Percentiles rank a stretch among this genome's conserved stretches.
phyloP scores from a whole-genome alignment of 2,113 vertebrate genomes.

The Prolemur simus region DNA sequence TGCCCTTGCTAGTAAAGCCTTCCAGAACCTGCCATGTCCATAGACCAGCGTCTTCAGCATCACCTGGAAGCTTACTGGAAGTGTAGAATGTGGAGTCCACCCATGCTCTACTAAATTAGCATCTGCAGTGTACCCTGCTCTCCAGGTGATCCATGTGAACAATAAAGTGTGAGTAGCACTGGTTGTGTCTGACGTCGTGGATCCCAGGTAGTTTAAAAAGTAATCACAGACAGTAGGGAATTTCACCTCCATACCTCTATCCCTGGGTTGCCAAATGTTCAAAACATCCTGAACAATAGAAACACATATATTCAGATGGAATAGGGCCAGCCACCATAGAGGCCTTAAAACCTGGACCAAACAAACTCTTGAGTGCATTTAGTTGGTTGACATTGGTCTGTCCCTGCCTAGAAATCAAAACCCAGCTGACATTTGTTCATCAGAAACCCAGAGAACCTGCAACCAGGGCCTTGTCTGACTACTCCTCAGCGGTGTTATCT shows the following conservation, averaged over 20 bases:
- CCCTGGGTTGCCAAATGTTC: background rate
- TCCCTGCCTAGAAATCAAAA: background rate
- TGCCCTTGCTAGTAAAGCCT: background rate
- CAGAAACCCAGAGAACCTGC: background rate
- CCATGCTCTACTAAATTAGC: no score
- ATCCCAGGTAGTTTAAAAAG: background rate
- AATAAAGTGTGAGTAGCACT: background rate
- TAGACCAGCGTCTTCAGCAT: fast-evolving
- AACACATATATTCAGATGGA: background rate
- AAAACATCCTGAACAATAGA: background rate
- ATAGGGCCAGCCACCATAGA: fast-evolving
- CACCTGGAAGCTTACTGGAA: background rate
- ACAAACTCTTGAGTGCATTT: background rate
- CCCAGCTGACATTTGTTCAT: fast-evolving
- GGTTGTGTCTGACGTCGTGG: background rate
- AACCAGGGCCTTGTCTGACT: background rate
- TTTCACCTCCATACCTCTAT: background rate
- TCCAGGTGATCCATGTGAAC: fast-evolving
- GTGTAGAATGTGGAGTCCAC: background rate
- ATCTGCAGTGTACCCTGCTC: no score
- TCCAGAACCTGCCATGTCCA: no score
- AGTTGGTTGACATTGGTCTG: background rate
- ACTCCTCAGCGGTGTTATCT: background rate
- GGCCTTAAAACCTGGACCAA: background rate
- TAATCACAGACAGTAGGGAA: background rate